Evolutionary conservation across 1,140 invertebrate genomes (phyloP).

Genomic region (Callitettix versicolor): DNA sequence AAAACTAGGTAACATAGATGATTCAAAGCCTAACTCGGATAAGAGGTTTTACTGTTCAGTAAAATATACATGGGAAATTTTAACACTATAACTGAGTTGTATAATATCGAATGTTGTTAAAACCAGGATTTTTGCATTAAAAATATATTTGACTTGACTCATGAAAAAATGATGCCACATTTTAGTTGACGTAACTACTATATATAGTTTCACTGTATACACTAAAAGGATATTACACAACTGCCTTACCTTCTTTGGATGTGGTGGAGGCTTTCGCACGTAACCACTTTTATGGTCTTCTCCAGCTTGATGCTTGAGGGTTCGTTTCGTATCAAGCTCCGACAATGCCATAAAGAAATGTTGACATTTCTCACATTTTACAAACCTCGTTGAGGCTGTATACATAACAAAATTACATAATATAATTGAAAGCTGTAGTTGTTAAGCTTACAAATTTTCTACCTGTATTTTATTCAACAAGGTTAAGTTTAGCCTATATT

Average conservation of each 20-base stretch:
- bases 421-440: constrained; percentile 2
- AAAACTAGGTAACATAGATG: too few relatives aligned
- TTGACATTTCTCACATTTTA: constrained; percentile 96
- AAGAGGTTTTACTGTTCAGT: too few relatives aligned
- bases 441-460: neutral
- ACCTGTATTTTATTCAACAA: neutral
- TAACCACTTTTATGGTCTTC: constrained; percentile 51
- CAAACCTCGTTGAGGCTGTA: constrained; percentile 77
- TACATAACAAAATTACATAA: constrained; percentile 15
- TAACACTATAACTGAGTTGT: too few relatives aligned
- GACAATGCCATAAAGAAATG: constrained; percentile 96
- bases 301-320: constrained; percentile 57
- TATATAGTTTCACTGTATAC: too few relatives aligned
- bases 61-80: too few relatives aligned
- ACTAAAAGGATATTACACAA: too few relatives aligned
- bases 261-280: constrained; percentile 73
- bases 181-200: too few relatives aligned
- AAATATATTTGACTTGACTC: too few relatives aligned
- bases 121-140: too few relatives aligned
- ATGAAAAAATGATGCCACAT: too few relatives aligned
- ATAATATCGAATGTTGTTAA: too few relatives aligned
- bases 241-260: constrained; percentile 78
- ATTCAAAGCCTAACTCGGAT: too few relatives aligned
- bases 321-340: constrained; percentile 79
- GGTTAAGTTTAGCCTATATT: neutral